A percentile compares a stretch with the other conserved stretches of the same genome.
Evolutionary conservation across 2,888 invertebrate genomes (phyloP).

Genomic region (Schrankia costaestrigalis): DNA sequence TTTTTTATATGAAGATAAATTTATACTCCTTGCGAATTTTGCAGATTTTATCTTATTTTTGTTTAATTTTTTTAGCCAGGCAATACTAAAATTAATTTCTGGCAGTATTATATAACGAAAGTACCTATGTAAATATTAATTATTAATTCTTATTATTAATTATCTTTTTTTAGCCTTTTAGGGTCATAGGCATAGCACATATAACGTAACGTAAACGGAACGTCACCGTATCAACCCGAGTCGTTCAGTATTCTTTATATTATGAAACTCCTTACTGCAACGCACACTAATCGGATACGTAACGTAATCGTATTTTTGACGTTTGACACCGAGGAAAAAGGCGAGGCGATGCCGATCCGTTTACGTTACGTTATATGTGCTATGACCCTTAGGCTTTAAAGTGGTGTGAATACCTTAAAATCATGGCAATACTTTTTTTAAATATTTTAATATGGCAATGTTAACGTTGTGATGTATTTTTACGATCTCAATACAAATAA

Average conservation of each 20-base stretch:
- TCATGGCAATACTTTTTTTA: constrained; percentile 51
- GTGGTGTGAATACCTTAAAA: constrained; percentile 44
- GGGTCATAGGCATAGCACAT: no score
- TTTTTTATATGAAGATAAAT: constrained; percentile 58
- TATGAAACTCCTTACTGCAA: no score
- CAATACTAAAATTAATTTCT: constrained; percentile 17
- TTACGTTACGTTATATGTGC: no score
- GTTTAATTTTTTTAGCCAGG: constrained; percentile 22
- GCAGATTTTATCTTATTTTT: constrained; percentile 28
- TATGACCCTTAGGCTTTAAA: constrained; percentile 16
- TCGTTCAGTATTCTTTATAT: no score
- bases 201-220: no score
- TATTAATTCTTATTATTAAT: constrained; percentile 32
- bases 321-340: no score
- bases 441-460: constrained; percentile 51
- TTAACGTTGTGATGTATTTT: constrained; percentile 70
- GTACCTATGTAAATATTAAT: constrained; percentile 29
- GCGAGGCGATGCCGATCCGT: no score
- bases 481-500: constrained; percentile 70
- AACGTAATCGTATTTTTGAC: no score
- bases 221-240: no score
- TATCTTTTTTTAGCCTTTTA: constrained; percentile 16
- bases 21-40: constrained; percentile 47
- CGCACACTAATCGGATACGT: no score
- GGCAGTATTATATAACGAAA: constrained; percentile 24